Percentiles rank a stretch among this genome's conserved stretches.
Conservation (phyloP, 1,140 invertebrate genomes). For the Dendrolimus kikuchii region DNA sequence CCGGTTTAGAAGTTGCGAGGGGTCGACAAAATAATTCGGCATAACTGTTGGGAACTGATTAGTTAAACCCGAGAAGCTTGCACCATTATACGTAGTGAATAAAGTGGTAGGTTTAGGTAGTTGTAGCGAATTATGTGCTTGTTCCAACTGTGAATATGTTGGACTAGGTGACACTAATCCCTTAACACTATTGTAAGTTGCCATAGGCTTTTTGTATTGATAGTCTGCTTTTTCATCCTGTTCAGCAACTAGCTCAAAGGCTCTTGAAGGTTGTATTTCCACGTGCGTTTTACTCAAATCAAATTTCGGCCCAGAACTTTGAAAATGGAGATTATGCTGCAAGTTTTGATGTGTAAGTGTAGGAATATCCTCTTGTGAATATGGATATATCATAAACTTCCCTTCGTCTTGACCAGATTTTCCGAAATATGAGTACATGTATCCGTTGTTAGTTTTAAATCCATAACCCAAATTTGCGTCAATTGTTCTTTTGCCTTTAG, state of each 20-base stretch:
- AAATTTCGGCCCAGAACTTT: neutral
- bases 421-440: slow-evolving; percentile 65
- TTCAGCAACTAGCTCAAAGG: slow-evolving; percentile 60
- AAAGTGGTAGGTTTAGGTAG: slow-evolving; percentile 38
- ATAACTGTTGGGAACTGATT: slow-evolving; percentile 65
- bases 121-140: slow-evolving; percentile 7
- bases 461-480: slow-evolving; percentile 74
- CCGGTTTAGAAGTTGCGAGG: slow-evolving; percentile 54
- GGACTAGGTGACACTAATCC: slow-evolving; percentile 30
- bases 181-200: slow-evolving; percentile 31
- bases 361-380: slow-evolving; percentile 74
- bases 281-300: slow-evolving; percentile 38
- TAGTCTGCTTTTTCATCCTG: slow-evolving; percentile 49
- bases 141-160: slow-evolving; percentile 15
- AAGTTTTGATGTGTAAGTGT: slow-evolving; percentile 24
- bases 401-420: slow-evolving; percentile 62
- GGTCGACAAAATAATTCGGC: slow-evolving; percentile 63
- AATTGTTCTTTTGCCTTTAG: slow-evolving; percentile 73
- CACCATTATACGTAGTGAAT: slow-evolving; percentile 67
- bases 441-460: slow-evolving; percentile 67
- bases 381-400: slow-evolving; percentile 74
- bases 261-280: slow-evolving; percentile 66
- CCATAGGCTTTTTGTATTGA: slow-evolving; percentile 40
- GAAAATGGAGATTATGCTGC: slow-evolving; percentile 1
- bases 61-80: slow-evolving; percentile 56